A percentile compares a stretch with the other conserved stretches of the same genome.
phyloP scores from a whole-genome alignment of 2,113 vertebrate genomes.

The Stomatorhinus ivindoensis region DNA sequence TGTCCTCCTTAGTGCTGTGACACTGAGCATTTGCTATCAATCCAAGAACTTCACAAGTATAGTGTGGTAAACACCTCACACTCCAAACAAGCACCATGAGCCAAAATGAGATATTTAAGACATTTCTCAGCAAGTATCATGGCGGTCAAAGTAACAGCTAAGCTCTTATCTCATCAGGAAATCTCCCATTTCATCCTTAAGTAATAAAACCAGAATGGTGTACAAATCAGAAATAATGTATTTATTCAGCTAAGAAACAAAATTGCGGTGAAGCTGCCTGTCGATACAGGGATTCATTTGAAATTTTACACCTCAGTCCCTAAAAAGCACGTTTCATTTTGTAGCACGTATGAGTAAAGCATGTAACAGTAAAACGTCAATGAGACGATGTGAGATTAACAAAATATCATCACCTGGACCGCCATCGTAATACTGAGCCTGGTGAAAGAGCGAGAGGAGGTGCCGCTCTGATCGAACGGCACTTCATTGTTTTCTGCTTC shows the following conservation, averaged over 20 bases:
- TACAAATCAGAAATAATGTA: not conserved
- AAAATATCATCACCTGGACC: not conserved
- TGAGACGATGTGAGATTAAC: not conserved
- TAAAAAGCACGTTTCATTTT: not conserved
- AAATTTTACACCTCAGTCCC: not conserved
- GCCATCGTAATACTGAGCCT: too few species aligned
- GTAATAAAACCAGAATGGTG: not conserved
- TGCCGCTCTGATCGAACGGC: not conserved
- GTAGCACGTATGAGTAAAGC: not conserved
- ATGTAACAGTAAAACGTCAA: not conserved
- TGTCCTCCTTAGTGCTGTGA: not conserved
- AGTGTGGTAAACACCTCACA: not conserved
- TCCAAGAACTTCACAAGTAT: not conserved
- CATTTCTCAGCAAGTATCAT: not conserved
- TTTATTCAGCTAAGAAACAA: not conserved
- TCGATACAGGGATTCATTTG: not conserved
- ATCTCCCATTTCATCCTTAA: not conserved
- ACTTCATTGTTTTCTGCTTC: conserved; percentile 2
- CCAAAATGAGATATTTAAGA: not conserved
- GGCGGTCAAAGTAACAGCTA: not conserved
- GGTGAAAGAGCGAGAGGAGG: not conserved
- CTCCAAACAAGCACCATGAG: not conserved
- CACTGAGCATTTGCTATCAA: not conserved
- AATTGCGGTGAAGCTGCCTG: not conserved
- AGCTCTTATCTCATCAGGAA: not conserved